Conservation (phyloP, 53 echinoderm and acorn worm genomes). For the Antedon mediterranea region DNA sequence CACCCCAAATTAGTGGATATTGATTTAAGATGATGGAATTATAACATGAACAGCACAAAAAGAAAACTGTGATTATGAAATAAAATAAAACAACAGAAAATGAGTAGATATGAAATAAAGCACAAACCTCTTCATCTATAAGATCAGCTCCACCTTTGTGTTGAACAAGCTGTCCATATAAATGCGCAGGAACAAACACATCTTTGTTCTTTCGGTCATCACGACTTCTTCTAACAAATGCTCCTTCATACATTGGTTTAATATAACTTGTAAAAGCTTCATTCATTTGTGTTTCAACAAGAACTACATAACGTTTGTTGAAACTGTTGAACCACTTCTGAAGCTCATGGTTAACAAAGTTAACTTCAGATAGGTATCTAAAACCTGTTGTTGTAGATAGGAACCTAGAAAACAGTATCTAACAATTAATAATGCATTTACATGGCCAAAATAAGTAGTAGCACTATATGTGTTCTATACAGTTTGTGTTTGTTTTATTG, state of each 20-base stretch:
- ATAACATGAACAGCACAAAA: too few species aligned
- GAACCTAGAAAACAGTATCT: too few species aligned
- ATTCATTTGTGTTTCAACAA: slow-evolving; percentile 84
- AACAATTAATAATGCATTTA: too few species aligned
- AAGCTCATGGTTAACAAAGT: slow-evolving; percentile 87
- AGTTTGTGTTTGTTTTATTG: neutral
- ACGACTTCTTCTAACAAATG: slow-evolving; percentile 51
- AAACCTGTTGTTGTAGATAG: slow-evolving; percentile 89
- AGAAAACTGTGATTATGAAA: too few species aligned
- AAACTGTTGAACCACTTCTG: slow-evolving; percentile 76
- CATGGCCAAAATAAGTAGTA: too few species aligned
- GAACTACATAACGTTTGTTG: slow-evolving; percentile 75
- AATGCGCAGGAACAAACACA: slow-evolving; percentile 86
- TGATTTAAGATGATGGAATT: too few species aligned
- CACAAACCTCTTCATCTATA: slow-evolving; percentile 62
- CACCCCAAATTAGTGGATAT: too few species aligned
- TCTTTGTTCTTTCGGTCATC: slow-evolving; percentile 48
- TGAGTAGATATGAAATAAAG: too few species aligned
- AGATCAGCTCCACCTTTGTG: slow-evolving; percentile 68
- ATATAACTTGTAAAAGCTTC: slow-evolving; percentile 82
- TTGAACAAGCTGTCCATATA: slow-evolving; percentile 78
- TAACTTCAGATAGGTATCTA: slow-evolving; percentile 82
- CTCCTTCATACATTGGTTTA: slow-evolving; percentile 47
- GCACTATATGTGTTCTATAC: neutral
- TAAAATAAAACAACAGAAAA: too few species aligned